A percentile compares a stretch with the other conserved stretches of the same genome.
These are phyloP conservation scores for Triplophysa siluroides DNA, from an alignment of 2,113 vertebrate genomes.

Conservation along the genomic window DNA sequence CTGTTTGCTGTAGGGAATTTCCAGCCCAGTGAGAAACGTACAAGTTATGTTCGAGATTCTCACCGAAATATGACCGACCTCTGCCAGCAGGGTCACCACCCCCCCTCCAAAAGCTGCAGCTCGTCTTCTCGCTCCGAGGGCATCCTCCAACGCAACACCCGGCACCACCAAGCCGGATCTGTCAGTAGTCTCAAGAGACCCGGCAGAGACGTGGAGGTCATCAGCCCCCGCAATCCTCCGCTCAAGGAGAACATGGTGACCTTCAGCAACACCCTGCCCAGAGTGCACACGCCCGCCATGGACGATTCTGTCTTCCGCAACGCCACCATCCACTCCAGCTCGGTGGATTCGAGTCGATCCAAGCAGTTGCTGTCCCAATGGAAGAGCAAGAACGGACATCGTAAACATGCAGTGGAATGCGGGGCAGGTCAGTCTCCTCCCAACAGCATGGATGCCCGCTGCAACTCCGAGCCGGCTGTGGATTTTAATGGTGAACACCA, in stretches of 20 bases:
- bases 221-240: slow-evolving; percentile 80
- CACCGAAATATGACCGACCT: slow-evolving; percentile 85
- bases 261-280: slow-evolving; percentile 95
- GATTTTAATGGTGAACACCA: slow-evolving; percentile 86
- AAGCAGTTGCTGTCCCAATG: slow-evolving; percentile 96
- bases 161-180: slow-evolving; percentile 78
- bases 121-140: slow-evolving; percentile 80
- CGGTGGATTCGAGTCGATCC: slow-evolving; percentile 92
- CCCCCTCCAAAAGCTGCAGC: slow-evolving; percentile 83
- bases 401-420: slow-evolving; percentile 85
- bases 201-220: slow-evolving; percentile 83
- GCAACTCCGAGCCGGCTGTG: slow-evolving; percentile 84
- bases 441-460: slow-evolving; percentile 87
- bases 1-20: slow-evolving; percentile 96
- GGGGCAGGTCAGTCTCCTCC: slow-evolving; percentile 83
- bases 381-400: slow-evolving; percentile 91
- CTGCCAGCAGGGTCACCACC: slow-evolving; percentile 85
- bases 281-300: slow-evolving; percentile 86
- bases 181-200: slow-evolving; percentile 82
- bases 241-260: slow-evolving; percentile 89
- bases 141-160: slow-evolving; percentile 84
- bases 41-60: slow-evolving; percentile 71
- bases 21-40: slow-evolving; percentile 79
- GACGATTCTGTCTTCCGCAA: slow-evolving; percentile 87
- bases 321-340: slow-evolving; percentile 83